A percentile compares a stretch with the other conserved stretches of the same genome.
phyloP scores from a whole-genome alignment of 2,113 vertebrate species.

The Capreolus pygargus region DNA sequence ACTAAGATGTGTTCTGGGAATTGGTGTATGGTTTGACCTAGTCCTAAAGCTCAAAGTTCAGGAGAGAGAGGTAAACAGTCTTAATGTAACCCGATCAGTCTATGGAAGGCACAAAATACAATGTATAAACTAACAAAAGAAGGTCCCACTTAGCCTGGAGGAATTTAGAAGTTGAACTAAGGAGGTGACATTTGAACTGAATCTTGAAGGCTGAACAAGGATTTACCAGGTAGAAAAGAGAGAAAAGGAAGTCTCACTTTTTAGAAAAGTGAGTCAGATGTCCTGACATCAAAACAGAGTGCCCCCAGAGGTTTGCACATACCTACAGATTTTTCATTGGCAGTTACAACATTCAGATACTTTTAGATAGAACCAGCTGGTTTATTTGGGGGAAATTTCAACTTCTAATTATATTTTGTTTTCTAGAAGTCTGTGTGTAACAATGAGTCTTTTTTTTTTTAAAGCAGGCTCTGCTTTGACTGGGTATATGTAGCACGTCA shows the following conservation, averaged over 20 bases:
- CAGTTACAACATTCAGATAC: neutral
- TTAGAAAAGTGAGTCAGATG: neutral
- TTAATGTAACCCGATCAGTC: neutral
- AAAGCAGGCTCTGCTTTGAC: neutral
- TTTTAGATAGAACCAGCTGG: neutral
- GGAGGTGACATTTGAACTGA: neutral
- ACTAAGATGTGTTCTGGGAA: neutral
- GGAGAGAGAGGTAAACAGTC: neutral
- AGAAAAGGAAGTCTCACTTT: conserved; percentile 9
- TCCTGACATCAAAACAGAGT: conserved; percentile 9
- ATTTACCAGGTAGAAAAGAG: neutral
- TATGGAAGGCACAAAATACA: neutral
- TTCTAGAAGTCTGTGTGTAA: neutral
- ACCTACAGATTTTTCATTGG: neutral
- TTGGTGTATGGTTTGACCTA: neutral
- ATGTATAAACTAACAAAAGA: neutral
- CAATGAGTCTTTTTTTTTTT: neutral
- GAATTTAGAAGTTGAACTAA: neutral
- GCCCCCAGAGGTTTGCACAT: neutral
- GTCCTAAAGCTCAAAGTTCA: neutral
- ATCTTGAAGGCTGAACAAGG: neutral
- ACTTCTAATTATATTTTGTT: conserved; percentile 8
- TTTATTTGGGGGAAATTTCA: neutral
- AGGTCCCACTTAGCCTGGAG: neutral
- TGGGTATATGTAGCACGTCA: neutral